phyloP scores from a whole-genome alignment of 2,888 invertebrate species.

The Octodonta nipae region DNA sequence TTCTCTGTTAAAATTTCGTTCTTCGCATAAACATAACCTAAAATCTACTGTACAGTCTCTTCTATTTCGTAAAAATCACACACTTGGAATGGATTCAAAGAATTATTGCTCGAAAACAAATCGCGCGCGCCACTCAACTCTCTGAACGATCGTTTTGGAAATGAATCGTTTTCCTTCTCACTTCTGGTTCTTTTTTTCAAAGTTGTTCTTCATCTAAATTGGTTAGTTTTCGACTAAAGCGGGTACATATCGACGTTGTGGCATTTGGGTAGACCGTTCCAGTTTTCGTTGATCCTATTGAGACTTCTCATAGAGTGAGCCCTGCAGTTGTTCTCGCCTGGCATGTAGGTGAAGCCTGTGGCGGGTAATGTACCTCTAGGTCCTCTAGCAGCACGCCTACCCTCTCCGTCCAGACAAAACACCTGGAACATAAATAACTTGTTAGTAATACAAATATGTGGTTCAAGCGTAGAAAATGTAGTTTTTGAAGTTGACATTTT shows the following conservation, averaged over 20 bases:
- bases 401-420: constrained; percentile 50
- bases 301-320: constrained; percentile 36
- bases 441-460: no score
- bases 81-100: constrained; percentile 37
- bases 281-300: constrained; percentile 19
- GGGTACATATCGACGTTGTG: constrained; percentile 28
- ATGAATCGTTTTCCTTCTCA: no score
- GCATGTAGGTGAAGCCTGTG: constrained; percentile 64
- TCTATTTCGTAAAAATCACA: constrained; percentile 30
- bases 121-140: constrained; percentile 2
- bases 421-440: constrained; percentile 31
- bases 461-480: no score
- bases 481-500: no score
- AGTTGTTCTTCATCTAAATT: no score
- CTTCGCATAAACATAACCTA: constrained; percentile 26
- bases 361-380: constrained; percentile 53
- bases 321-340: constrained; percentile 46
- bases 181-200: no score
- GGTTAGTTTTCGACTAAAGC: constrained; percentile 20
- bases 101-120: constrained; percentile 24
- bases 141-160: neutral
- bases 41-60: constrained; percentile 33
- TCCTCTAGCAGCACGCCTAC: constrained; percentile 36
- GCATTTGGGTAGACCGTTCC: constrained; percentile 32
- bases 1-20: constrained; percentile 3